Evolutionary conservation across 2,113 vertebrate genomes (phyloP).

Genomic region (Theristicus caerulescens): DNA sequence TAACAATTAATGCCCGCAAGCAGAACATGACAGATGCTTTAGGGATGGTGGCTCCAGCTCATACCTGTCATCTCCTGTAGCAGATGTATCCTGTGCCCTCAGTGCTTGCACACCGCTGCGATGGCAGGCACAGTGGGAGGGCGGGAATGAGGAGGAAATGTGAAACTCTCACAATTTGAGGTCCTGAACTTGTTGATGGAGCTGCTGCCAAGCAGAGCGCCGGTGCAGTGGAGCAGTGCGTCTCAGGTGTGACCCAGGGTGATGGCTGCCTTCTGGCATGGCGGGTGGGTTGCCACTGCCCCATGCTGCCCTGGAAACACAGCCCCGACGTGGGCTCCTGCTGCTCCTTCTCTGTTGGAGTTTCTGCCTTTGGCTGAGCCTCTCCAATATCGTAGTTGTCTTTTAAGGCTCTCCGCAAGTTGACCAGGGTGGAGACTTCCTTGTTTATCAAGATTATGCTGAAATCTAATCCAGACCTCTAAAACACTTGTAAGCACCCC

Average conservation of each 20-base stretch:
- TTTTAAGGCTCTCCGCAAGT: background rate
- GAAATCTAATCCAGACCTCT: background rate
- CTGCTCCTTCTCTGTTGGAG: background rate
- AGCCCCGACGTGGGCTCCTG: background rate
- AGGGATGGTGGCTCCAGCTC: background rate
- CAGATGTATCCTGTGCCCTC: background rate
- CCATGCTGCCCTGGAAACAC: background rate
- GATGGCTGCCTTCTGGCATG: background rate
- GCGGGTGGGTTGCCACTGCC: rapidly evolving
- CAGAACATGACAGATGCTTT: rapidly evolving
- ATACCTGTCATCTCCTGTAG: background rate
- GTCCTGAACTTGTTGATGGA: background rate
- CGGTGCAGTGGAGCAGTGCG: rapidly evolving
- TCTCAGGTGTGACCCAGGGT: background rate
- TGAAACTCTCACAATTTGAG: background rate
- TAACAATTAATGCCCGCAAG: background rate
- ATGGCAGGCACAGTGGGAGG: background rate
- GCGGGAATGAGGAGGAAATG: background rate
- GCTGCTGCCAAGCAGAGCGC: background rate
- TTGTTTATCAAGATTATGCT: background rate
- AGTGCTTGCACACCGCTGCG: background rate
- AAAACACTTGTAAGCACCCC: background rate
- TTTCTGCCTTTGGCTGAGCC: background rate
- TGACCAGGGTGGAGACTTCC: background rate
- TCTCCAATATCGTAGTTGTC: background rate